These are phyloP conservation scores for Gadus chalcogrammus DNA, from an alignment of 2,113 vertebrate genomes.

Conservation along the genomic window DNA sequence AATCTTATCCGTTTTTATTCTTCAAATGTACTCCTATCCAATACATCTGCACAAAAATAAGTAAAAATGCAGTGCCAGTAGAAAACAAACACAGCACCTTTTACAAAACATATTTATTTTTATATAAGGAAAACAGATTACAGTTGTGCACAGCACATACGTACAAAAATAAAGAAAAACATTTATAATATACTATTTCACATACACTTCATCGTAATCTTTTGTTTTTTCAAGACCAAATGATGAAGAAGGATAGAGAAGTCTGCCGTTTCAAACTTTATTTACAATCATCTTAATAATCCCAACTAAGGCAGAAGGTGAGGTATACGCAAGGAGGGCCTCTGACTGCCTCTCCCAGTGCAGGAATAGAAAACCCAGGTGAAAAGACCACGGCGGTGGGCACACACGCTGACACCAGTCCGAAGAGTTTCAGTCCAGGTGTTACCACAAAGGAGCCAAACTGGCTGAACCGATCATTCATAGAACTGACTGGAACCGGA, in stretches of 20 bases:
- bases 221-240: slow-evolving; percentile 79
- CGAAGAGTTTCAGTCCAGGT: too few species aligned
- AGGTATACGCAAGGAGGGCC: slow-evolving; percentile 80
- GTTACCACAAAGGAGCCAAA: too few species aligned
- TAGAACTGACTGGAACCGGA: too few species aligned
- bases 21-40: too few species aligned
- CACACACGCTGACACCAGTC: too few species aligned
- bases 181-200: slow-evolving; percentile 79
- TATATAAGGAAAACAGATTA: slow-evolving; percentile 83
- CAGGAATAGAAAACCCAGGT: slow-evolving; percentile 78
- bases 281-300: slow-evolving; percentile 81
- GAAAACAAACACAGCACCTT: slow-evolving; percentile 4
- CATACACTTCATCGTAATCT: slow-evolving; percentile 53
- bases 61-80: too few species aligned
- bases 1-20: too few species aligned
- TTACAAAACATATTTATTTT: slow-evolving; percentile 85
- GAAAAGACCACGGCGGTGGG: slow-evolving; percentile 48
- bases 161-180: slow-evolving; percentile 91
- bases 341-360: slow-evolving; percentile 71
- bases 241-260: slow-evolving; percentile 67
- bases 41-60: too few species aligned
- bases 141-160: slow-evolving; percentile 96
- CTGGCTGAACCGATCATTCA: too few species aligned
- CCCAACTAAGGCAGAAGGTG: slow-evolving; percentile 81
- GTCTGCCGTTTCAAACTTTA: slow-evolving; percentile 80